Evolutionary conservation across 2,888 invertebrate genomes (phyloP).

Genomic region (Nephrotoma guestfalica): DNA sequence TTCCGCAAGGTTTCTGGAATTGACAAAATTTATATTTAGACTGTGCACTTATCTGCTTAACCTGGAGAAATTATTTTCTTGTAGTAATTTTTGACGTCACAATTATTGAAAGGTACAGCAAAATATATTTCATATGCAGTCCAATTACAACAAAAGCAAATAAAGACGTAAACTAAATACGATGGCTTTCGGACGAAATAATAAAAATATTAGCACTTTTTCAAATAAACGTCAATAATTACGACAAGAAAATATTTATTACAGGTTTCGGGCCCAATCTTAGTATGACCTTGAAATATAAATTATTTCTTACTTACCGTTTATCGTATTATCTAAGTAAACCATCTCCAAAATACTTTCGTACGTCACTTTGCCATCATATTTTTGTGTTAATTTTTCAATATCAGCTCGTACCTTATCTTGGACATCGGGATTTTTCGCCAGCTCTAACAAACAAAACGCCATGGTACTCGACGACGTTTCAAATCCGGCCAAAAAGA

Average conservation of each 20-base stretch:
- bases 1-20: slow-evolving; percentile 32
- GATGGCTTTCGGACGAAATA: too few species aligned
- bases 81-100: too few species aligned
- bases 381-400: background rate
- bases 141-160: too few species aligned
- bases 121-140: too few species aligned
- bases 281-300: too few species aligned
- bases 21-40: background rate
- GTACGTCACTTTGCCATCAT: slow-evolving; percentile 24
- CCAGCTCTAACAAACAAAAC: background rate
- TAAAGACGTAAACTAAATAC: too few species aligned
- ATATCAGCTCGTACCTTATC: background rate
- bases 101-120: too few species aligned
- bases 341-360: slow-evolving; percentile 28
- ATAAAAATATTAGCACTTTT: too few species aligned
- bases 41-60: background rate
- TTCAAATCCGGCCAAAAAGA: slow-evolving; percentile 1
- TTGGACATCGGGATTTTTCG: background rate
- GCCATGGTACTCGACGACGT: background rate
- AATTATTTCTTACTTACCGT: background rate
- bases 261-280: too few species aligned
- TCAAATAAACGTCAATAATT: too few species aligned
- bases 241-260: too few species aligned
- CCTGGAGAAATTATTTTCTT: too few species aligned
- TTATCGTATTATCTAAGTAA: slow-evolving; percentile 15